Evolutionary conservation across 2,797 vertebrate species (phyloP), one percentile per base, ranked within the genome.

Genomic region (Sebastes minor): DNA sequence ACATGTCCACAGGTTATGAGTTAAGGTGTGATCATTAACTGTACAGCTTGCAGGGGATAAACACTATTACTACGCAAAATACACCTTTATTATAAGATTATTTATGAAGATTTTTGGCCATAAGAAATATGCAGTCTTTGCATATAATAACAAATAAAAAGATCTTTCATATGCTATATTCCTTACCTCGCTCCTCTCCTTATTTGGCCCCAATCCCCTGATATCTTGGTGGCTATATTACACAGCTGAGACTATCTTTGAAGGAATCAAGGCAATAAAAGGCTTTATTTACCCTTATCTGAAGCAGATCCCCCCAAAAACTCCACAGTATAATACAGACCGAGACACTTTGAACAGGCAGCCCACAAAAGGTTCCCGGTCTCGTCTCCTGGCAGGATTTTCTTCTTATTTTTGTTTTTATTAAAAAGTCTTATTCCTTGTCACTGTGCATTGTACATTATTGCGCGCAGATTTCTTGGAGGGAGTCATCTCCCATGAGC

Each of bases 231-330:
- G 81, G 80, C 68, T 89, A 87, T 95, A 93, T 93, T 89, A 87
- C 92, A 89, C 89, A 88, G 87, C 88, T 90, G 89, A 88, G 90
- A 86, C 90, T 88, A 90, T 94, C 93, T 90, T 78, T 75, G 89
- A 82, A 83, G 89, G 84, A 92, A 93, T 93, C 91, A 85, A 89
- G 80, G 92, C 89, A 95, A 96, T 95, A 95, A 95, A 93, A 88
- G 70, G 70, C 76, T 91, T 93, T 95, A 94, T 96, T 95, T 95
- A 94, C 93, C 81, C 78, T 88, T 91, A 92, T 86, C 91, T 82
- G 83, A 72, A 85, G 86, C 80, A 72, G 71, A 75, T 38, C 74
- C 76, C 69, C 35, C 20, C 0, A 80, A 87, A 78, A 88, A 81
- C 62, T 35, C 71, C 71, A 69, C 86, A 27, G 78, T 33, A 83